Conservation (phyloP, 37 sponge, comb jelly and placozoan species). For the Chondrilla cf. caribensis region DNA sequence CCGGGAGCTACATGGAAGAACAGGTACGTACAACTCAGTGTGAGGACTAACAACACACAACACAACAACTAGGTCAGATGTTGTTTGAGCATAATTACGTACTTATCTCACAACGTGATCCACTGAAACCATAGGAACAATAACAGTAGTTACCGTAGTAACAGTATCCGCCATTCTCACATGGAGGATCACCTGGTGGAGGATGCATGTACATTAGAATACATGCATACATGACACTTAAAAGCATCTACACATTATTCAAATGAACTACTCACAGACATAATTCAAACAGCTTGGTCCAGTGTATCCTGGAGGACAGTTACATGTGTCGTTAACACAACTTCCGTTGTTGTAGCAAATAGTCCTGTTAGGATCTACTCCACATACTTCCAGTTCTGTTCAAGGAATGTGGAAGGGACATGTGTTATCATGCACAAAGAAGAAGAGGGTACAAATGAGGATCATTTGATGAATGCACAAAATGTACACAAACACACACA, state of each 20-base stretch:
- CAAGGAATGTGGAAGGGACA: too few relatives aligned
- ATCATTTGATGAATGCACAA: too few relatives aligned
- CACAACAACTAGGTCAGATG: too few relatives aligned
- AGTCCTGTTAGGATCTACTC: background rate
- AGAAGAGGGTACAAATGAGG: background rate
- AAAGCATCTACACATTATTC: too few relatives aligned
- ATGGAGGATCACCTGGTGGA: background rate
- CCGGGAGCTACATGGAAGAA: slow-evolving; percentile 1
- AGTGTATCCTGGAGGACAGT: background rate
- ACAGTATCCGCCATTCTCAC: background rate
- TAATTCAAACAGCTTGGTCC: background rate
- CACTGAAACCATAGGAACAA: background rate
- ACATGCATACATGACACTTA: too few relatives aligned
- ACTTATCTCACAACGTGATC: background rate
- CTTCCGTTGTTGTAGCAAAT: slow-evolving; percentile 18
- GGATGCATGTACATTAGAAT: too few relatives aligned
- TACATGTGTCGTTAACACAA: background rate
- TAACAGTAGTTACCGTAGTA: background rate
- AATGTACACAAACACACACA: too few relatives aligned
- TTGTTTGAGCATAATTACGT: too few relatives aligned
- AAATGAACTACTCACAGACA: too few relatives aligned
- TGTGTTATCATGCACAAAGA: background rate
- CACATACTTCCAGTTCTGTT: background rate
- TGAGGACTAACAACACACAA: too few relatives aligned
- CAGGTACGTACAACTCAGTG: background rate